Evolutionary conservation across 2,797 vertebrate species (phyloP), one percentile per base, ranked within the genome.

Genomic region (Adrianichthys oophorus): DNA sequence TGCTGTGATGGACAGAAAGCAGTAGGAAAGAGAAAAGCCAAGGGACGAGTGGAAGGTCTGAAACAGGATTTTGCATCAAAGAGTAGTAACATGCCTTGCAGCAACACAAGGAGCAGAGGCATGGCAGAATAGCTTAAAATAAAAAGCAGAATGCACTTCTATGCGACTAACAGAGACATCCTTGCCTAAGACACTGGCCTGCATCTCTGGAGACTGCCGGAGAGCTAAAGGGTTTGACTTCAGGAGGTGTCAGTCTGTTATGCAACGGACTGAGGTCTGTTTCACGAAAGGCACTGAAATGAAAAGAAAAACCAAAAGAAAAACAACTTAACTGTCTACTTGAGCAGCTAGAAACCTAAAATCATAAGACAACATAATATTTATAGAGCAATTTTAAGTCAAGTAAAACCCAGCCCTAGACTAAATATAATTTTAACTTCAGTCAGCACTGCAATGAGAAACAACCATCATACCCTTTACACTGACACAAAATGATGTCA

Each of bases 171-270:
- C 64, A 86, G 84, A 93, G 94, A 79, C 68, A 84, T 90, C 81
- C 86, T 90, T 90, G 89, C 89, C 88, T 89, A 90, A 89, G 83
- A 91, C 84, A 90, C 80, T 87, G 86, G 79, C 87, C 87, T 87
- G 83, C 86, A 83, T 84, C 89, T 89, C 88, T 86, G 72, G 85
- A 86, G 76, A 82, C 80, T 86, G 86, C 83, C 85, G 85, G 78
- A 77, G 86, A 84, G 82, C 79, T 89, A 87, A 91, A 87, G 85
- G 87, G 67, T 90, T 85, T 89, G 83, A 86, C 76, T 77, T 89
- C 79, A 58, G 86, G 78, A 75, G 88, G 79, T 54, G 80, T 85
- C 79, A 85, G 78, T 66, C 80, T 72, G 70, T 85, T 76, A 61
- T 47, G 66, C 24, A 83, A 87, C 84, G 82, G 86, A 91, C 83